Percentiles rank a stretch among this genome's conserved stretches.
Conservation (phyloP, 2,888 invertebrate genomes). For the Sericinus montela region DNA sequence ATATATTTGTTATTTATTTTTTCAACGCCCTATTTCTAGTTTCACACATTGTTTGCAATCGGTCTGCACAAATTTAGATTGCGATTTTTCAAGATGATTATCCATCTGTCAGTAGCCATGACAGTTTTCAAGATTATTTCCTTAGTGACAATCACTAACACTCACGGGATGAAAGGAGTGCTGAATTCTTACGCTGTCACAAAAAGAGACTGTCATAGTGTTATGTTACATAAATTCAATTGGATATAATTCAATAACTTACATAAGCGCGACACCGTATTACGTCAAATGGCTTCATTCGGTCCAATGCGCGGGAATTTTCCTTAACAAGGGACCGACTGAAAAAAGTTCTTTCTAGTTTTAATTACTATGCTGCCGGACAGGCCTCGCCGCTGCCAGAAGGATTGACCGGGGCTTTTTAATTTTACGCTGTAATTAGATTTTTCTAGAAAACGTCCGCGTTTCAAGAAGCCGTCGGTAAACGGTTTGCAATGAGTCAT, state of each 20-base stretch:
- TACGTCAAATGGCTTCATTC: conserved; percentile 11
- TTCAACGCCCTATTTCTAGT: too few species aligned
- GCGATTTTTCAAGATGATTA: too few species aligned
- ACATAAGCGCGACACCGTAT: conserved; percentile 3
- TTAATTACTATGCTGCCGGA: conserved; percentile 53
- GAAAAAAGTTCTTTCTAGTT: conserved; percentile 37
- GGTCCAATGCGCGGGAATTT: conserved; percentile 17
- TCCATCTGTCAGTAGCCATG: too few species aligned
- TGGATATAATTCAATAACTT: not conserved
- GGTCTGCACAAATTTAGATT: too few species aligned
- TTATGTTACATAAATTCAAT: conserved; percentile 3
- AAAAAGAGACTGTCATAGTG: too few species aligned
- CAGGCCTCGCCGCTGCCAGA: conserved; percentile 35
- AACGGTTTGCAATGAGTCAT: conserved; percentile 15
- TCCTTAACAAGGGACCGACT: conserved; percentile 23
- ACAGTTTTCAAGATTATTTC: too few species aligned
- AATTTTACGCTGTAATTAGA: conserved; percentile 62
- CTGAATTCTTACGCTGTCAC: too few species aligned
- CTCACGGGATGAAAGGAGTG: too few species aligned
- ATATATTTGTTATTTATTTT: too few species aligned
- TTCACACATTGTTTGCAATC: too few species aligned
- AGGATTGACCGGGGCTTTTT: conserved; percentile 43
- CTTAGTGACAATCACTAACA: too few species aligned
- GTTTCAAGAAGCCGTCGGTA: conserved; percentile 20
- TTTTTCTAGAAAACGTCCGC: conserved; percentile 34